Percentiles rank a stretch among this genome's conserved stretches.
These are phyloP conservation scores for Phyllotreta striolata DNA, from an alignment of 2,888 invertebrate species.

Conservation along the genomic window DNA sequence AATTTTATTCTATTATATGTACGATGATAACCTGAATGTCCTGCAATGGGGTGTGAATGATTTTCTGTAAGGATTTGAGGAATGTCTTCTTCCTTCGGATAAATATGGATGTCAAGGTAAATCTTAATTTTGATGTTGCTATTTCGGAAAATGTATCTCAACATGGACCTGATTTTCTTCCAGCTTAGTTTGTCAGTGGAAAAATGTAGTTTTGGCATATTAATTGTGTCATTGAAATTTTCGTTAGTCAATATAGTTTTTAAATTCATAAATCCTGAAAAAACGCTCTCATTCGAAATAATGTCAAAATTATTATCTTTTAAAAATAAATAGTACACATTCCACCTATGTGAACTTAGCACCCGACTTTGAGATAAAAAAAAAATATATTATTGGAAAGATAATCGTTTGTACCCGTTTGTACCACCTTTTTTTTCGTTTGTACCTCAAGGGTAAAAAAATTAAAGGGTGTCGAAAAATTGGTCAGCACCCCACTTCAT, in stretches of 20 bases:
- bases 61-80: slow-evolving; percentile 5
- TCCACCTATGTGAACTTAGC: not conserved
- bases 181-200: not conserved
- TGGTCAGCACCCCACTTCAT: no score
- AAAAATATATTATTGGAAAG: no score
- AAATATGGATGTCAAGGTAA: not conserved
- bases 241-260: not conserved
- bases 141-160: slow-evolving; percentile 7
- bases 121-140: slow-evolving; percentile 3
- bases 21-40: slow-evolving; percentile 46
- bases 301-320: not conserved
- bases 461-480: no score
- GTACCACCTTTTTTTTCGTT: no score
- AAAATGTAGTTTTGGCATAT: slow-evolving; percentile 1
- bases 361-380: no score
- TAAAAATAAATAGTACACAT: not conserved
- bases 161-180: slow-evolving; percentile 3
- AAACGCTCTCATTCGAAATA: slow-evolving; percentile 4
- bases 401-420: no score
- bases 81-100: not conserved
- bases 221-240: not conserved
- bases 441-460: no score
- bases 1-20: slow-evolving; percentile 41
- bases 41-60: slow-evolving; percentile 30
- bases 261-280: not conserved